Percentiles rank a stretch among this genome's conserved stretches.
Evolutionary conservation across 2,113 vertebrate genomes (phyloP).

Genomic region (Caretta caretta): DNA sequence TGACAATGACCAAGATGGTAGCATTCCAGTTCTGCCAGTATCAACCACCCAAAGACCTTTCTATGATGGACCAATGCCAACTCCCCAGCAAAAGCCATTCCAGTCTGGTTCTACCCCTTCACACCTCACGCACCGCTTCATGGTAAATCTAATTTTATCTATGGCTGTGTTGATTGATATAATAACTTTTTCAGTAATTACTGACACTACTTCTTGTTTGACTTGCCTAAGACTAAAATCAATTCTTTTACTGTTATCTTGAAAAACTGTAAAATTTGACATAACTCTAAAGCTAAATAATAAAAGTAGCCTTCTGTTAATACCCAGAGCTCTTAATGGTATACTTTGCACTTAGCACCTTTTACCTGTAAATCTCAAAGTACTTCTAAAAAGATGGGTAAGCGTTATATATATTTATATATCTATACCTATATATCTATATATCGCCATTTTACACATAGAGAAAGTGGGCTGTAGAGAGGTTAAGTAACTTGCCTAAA

Average conservation of each 20-base stretch:
- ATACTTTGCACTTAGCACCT: neutral
- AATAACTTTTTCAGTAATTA: neutral
- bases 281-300: neutral
- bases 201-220: neutral
- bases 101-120: conserved; percentile 92
- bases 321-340: neutral
- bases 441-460: neutral
- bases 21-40: conserved; percentile 54
- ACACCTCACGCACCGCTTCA: conserved; percentile 95
- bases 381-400: neutral
- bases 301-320: neutral
- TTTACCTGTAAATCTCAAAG: neutral
- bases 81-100: conserved; percentile 91
- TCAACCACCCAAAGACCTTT: conserved; percentile 71
- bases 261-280: neutral
- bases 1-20: conserved; percentile 69
- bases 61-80: conserved; percentile 91
- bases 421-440: no score
- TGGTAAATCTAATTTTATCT: conserved; percentile 81
- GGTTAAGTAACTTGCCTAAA: neutral
- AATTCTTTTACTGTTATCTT: neutral
- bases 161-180: neutral
- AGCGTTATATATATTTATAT: neutral
- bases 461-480: neutral
- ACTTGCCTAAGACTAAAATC: neutral